Base-by-base conservation (phyloP, 2,888 invertebrate genomes). In the Drosophila pseudotalamancana region DNA sequence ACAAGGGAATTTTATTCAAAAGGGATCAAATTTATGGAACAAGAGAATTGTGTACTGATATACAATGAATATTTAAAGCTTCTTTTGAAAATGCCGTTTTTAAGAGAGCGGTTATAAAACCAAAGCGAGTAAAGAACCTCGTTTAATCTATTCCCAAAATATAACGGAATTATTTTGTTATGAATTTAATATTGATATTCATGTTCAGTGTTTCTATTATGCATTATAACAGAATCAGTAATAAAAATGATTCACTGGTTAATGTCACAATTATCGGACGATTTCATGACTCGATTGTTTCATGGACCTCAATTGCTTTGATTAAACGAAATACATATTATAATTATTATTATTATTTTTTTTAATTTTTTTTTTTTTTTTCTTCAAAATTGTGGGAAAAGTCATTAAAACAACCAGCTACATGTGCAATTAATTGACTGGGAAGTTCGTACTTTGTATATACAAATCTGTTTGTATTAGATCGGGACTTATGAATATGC, bases 401-500 rank as follows among this genome's bases (percentile, higher is more conserved):
- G 35, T 42, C 16, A 42, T 51, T 32, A 46, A 46, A 12, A 31
- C 39, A 35, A 9, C 21, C 34, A 14, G 34, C 19, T 49, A 40
- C 45, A 66, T 61, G 55, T 61, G 61, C 31, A 12, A 62, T 42
- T 72, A 71, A 71, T 66, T 71, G 43, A 16, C 35, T 72, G 67
- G 40, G 72, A 70, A 66, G 37, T 19, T 11, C n/a, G 27, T n/a
- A n/a, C n/a, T n/a, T n/a, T 27, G 8, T 43, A 12, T 39, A 9
- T 23, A 12, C 4, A 4, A 31, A 6, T 11, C 25, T n/a, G 3
- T 27, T 21, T 18, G 8, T 18, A 29, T 21, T 34, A 31, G 50
- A 21, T 51, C 19, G 16, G 14, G 25, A 16, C 57, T 48, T 40
- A 51, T 59, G 19, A 21, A 34, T 29, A 43, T 37, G 8, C 42